Evolutionary conservation across 2,113 vertebrate species (phyloP).

Genomic region (Phrynocephalus versicolor): DNA sequence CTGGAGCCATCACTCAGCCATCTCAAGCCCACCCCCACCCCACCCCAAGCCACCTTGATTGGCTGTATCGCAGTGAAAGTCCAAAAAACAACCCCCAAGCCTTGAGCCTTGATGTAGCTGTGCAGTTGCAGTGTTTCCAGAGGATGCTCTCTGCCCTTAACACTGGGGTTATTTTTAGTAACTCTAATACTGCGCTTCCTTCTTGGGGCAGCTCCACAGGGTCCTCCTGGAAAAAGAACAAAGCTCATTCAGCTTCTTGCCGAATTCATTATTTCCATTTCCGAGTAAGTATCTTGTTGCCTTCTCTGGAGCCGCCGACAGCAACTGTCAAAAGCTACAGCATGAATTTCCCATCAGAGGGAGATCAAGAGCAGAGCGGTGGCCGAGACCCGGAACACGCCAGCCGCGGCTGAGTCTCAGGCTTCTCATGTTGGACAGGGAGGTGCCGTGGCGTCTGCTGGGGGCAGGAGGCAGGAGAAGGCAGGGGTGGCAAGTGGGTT

Average conservation of each 20-base stretch:
- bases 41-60: no score
- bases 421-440: neutral
- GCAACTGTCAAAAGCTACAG: conserved; percentile 19
- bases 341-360: conserved; percentile 30
- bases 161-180: neutral
- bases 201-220: neutral
- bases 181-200: neutral
- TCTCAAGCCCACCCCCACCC: no score
- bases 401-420: neutral
- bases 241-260: neutral
- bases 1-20: no score
- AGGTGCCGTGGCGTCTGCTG: neutral
- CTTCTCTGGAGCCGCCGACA: conserved; percentile 26
- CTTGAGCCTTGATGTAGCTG: fast-evolving
- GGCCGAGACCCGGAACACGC: neutral
- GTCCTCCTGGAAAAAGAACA: conserved; percentile 11
- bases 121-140: neutral
- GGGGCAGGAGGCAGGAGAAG: neutral
- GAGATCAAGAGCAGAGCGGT: neutral
- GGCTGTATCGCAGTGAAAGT: neutral
- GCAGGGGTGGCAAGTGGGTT: neutral
- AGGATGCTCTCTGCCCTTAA: neutral
- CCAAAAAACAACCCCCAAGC: neutral
- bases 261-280: conserved; percentile 42
- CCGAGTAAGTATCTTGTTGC: conserved; percentile 27